These are phyloP conservation scores for Noctua janthina DNA, from an alignment of 2,888 invertebrate species.

Conservation along the genomic window DNA sequence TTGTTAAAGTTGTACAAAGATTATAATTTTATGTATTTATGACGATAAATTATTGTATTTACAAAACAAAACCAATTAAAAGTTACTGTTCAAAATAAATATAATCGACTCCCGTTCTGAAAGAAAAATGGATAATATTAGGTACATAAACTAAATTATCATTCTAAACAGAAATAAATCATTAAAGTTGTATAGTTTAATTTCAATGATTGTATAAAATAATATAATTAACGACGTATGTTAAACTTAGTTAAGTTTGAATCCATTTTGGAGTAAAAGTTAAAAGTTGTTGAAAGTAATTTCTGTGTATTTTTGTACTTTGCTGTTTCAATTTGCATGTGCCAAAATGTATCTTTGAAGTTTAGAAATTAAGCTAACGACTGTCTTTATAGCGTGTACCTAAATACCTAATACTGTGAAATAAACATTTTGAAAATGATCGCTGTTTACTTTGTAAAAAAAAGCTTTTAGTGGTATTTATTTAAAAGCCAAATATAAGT, in stretches of 20 bases:
- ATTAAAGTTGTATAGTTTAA: background rate
- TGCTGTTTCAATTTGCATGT: slow-evolving; percentile 62
- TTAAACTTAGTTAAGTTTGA: slow-evolving; percentile 59
- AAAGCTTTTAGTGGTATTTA: background rate
- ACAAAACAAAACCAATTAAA: background rate
- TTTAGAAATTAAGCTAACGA: slow-evolving; percentile 55
- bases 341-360: slow-evolving; percentile 68
- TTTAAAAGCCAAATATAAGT: background rate
- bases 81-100: slow-evolving; percentile 7
- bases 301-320: slow-evolving; percentile 70
- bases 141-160: background rate
- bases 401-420: slow-evolving; percentile 55
- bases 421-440: slow-evolving; percentile 52
- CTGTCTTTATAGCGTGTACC: slow-evolving; percentile 68
- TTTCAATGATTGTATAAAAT: slow-evolving; percentile 30
- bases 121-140: slow-evolving; percentile 10
- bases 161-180: background rate
- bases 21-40: slow-evolving; percentile 9
- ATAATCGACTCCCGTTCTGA: background rate
- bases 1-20: slow-evolving; percentile 25
- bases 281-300: slow-evolving; percentile 57
- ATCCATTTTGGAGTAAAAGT: slow-evolving; percentile 28
- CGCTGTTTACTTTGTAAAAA: slow-evolving; percentile 10
- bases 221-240: slow-evolving; percentile 12
- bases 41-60: slow-evolving; percentile 15